Conservation (phyloP, 2,888 invertebrate species). For the Drosophila ezoana region DNA sequence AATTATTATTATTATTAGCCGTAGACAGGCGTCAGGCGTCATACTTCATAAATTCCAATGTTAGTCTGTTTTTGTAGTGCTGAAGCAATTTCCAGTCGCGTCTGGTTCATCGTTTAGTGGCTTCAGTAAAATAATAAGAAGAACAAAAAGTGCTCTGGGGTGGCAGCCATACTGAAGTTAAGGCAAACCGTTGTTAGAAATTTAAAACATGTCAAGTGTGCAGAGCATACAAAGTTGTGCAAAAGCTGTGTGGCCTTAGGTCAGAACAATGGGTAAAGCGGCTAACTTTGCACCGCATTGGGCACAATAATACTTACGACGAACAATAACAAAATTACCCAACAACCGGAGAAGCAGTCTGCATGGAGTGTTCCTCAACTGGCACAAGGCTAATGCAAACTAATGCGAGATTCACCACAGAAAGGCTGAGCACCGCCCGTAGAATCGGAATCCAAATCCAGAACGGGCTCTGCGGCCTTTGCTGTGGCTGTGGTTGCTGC, state of each 20-base stretch:
- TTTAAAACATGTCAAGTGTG: constrained; percentile 63
- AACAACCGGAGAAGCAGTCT: constrained; percentile 9
- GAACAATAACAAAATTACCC: constrained; percentile 59
- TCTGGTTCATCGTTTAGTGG: constrained; percentile 28
- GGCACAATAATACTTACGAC: constrained; percentile 56
- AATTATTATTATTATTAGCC: constrained; percentile 4
- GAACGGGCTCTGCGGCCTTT: constrained; percentile 10
- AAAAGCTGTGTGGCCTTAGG: constrained; percentile 58
- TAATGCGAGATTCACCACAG: constrained; percentile 70
- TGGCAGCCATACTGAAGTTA: constrained; percentile 42
- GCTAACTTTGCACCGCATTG: constrained; percentile 62
- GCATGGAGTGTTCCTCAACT: constrained; percentile 13
- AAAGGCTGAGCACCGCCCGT: constrained; percentile 42
- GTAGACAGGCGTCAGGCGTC: constrained; percentile 60
- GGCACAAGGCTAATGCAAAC: constrained; percentile 60
- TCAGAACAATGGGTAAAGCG: constrained; percentile 30
- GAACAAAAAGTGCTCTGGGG: constrained; percentile 24
- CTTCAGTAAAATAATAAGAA: constrained; percentile 33
- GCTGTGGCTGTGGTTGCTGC: constrained; percentile 9
- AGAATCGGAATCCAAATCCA: constrained; percentile 15
- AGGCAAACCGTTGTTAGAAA: constrained; percentile 37
- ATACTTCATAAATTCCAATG: constrained; percentile 61
- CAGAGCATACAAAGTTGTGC: constrained; percentile 46
- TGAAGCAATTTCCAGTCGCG: constrained; percentile 20
- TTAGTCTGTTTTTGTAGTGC: constrained; percentile 31